These are phyloP conservation scores for Onychorhynchus coronatus DNA, from an alignment of 2,113 vertebrate species.

Conservation along the genomic window DNA sequence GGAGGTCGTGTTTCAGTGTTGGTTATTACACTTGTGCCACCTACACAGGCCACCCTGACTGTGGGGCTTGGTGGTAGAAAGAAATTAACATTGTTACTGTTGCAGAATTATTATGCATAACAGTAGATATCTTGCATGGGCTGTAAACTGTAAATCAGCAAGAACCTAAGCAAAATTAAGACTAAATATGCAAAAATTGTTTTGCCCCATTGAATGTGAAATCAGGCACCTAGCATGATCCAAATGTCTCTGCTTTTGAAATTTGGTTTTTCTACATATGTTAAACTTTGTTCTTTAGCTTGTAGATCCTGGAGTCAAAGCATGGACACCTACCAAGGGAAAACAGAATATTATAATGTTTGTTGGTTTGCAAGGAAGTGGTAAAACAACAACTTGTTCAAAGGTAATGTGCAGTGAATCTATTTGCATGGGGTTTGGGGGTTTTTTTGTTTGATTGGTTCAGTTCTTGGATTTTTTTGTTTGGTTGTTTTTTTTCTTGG, in stretches of 20 bases:
- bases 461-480: background rate
- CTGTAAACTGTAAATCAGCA: background rate
- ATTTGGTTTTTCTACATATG: background rate
- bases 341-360: conserved; percentile 99
- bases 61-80: background rate
- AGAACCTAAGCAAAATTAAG: background rate
- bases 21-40: background rate
- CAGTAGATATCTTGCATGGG: accelerated
- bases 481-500: too few relatives aligned
- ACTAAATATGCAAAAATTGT: background rate
- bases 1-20: background rate
- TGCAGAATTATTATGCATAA: background rate
- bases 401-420: conserved; percentile 79
- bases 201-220: background rate
- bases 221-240: background rate
- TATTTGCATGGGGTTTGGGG: background rate
- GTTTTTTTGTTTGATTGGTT: too few relatives aligned
- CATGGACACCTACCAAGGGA: conserved; percentile 98
- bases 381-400: conserved; percentile 98
- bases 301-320: conserved; percentile 98
- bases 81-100: background rate
- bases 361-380: conserved; percentile 96
- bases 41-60: background rate
- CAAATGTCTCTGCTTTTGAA: background rate
- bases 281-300: conserved; percentile 75